Evolutionary conservation across 2,113 vertebrate species (phyloP), one percentile per base, ranked within the genome.

Genomic region (Paramisgurnus dabryanus): DNA sequence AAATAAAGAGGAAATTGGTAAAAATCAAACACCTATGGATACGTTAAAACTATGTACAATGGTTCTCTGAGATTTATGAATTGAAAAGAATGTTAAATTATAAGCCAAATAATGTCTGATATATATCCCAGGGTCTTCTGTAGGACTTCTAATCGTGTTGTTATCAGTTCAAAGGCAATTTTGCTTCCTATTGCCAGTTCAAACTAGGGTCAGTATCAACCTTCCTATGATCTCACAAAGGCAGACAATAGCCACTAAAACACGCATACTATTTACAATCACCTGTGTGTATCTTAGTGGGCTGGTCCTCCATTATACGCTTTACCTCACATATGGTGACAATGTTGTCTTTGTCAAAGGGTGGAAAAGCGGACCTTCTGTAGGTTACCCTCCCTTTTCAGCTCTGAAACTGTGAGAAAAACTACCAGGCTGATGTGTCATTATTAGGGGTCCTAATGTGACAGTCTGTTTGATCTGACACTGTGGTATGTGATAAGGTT

Each of bases 151-250:
- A 61, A 70, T 18, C 53, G 64, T 49, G 60, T 45, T 12, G 74
- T 75, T 83, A 82, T 83, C 80, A 80, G 78, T 63, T 78, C 60
- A 60, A 71, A 67, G 47, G 58, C 69, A 77, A 67, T 71, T 75
- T 83, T 76, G 67, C 83, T 81, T 84, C 83, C 82, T 76, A 88
- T 88, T 86, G 86, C 87, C 87, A 87, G 92, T 91, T 93, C 91
- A 93, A 45, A 70, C 18, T 27, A 69, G 85, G 93, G 92, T 91
- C 91, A 89, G 66, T 41, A 76, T 83, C 80, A 78, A 78, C 18
- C 74, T 64, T 69, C 76, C 73, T 15, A 81, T 86, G 78, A 63
- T 87, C 76, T 67, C 50, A 13, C 80, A 61, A 75, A 80, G 72
- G 87, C 90, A 90, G 68, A 80, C 77, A 83, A 74, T 79, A 79